Conservation (phyloP, 2,113 vertebrate species). For the Neomonachus schauinslandi region DNA sequence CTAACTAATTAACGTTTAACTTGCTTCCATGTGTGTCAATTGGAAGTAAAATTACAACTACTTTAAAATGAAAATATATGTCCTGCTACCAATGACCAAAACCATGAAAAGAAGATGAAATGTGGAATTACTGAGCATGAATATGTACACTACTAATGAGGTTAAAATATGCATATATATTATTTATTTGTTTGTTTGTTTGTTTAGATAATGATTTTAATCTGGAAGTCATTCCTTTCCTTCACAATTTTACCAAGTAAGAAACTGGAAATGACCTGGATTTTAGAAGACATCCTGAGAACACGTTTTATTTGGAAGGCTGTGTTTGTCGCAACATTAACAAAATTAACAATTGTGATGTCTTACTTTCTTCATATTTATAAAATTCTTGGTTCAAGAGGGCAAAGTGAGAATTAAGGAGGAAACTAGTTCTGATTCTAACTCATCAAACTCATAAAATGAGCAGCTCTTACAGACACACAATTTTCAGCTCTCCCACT, state of each 20-base stretch:
- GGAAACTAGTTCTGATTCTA: not conserved
- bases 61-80: constrained; percentile 30
- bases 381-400: constrained; percentile 54
- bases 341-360: not conserved
- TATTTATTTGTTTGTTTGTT: not conserved
- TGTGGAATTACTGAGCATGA: not conserved
- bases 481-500: not conserved
- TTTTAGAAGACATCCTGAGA: not conserved
- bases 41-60: constrained; percentile 50
- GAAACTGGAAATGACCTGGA: not conserved
- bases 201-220: not conserved
- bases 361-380: not conserved
- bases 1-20: constrained; percentile 14
- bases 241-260: not conserved
- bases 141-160: not conserved
- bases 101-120: not conserved
- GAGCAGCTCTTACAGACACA: not conserved
- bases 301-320: not conserved
- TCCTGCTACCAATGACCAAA: not conserved
- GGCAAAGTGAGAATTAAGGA: not conserved
- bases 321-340: not conserved
- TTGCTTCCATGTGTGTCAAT: not conserved
- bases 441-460: not conserved
- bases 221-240: not conserved
- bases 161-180: not conserved